Evolutionary conservation across 2,113 vertebrate species (phyloP), one percentile per base, ranked within the genome.

Genomic region (Epinephelus cyanopodus): DNA sequence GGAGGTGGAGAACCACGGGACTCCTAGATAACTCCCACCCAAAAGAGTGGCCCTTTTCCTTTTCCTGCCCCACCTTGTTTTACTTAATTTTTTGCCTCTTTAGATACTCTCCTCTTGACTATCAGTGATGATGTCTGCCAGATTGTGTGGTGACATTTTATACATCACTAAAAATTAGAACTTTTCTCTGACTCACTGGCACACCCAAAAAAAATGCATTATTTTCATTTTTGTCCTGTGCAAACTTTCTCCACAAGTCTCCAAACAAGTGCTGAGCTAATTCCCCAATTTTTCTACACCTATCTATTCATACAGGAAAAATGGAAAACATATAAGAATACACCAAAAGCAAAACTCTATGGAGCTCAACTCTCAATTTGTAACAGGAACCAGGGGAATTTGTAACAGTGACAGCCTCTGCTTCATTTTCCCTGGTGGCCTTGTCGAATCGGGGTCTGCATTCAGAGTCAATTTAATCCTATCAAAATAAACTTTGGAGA

Each of bases 401-500:
- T 76, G 21, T 74, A 69, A 81, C 68, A 82, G 58, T 71, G 77
- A 81, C 67, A 68, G 76, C 68, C 23, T 3, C 19, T 77, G 70
- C 47, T 39, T 90, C 65, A 80, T 79, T 90, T 90, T 79, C 77
- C 48, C 58, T 3, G 14, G 56, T 84, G 73, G 80, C 65, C 42
- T 83, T 77, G 57, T 79, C 5, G 10, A n/a, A 50, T 67, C 19
- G n/a, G 47, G 37, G 75, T 89, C 79, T 86, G 75, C 62, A 52
- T 77, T 82, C 66, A 66, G 47, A 79, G 56, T 82, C 71, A 81
- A 72, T 81, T 82, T 76, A 88, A 86, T 89, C 81, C 52, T 77
- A 79, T 88, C 81, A 88, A 91, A 91, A 91, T 73, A 84, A 91
- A 89, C 81, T 77, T 52, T 61, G 39, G 33, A 39, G 19, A 63